These are phyloP conservation scores for Idaea aversata DNA, from an alignment of 2,888 invertebrate genomes.

Conservation along the genomic window DNA sequence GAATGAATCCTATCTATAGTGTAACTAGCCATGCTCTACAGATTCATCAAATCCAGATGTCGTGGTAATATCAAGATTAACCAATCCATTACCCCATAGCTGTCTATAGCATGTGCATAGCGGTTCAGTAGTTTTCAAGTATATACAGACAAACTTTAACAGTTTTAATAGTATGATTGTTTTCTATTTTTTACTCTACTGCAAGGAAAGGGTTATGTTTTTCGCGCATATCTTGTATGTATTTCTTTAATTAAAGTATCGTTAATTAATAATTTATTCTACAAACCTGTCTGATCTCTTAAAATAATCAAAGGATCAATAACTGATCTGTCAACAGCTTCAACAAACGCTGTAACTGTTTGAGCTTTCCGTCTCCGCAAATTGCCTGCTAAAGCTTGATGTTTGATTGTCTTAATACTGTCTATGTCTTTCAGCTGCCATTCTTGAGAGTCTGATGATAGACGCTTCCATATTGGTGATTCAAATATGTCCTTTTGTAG, in stretches of 20 bases:
- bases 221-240: too few species aligned
- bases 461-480: constrained; percentile 58
- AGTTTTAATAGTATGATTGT: too few species aligned
- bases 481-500: constrained; percentile 58
- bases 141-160: too few species aligned
- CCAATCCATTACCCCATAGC: too few species aligned
- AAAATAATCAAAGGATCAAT: constrained; percentile 65
- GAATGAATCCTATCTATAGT: too few species aligned
- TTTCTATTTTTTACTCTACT: too few species aligned
- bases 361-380: constrained; percentile 62
- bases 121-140: too few species aligned
- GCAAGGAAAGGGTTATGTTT: too few species aligned
- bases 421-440: constrained; percentile 53
- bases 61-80: too few species aligned
- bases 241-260: constrained; percentile 4
- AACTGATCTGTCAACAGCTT: constrained; percentile 66
- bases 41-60: too few species aligned
- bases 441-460: constrained; percentile 50
- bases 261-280: constrained; percentile 4
- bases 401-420: constrained; percentile 60
- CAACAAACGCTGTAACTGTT: constrained; percentile 62
- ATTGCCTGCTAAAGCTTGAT: constrained; percentile 57
- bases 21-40: too few species aligned
- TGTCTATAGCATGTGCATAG: too few species aligned
- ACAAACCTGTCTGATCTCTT: constrained; percentile 62